phyloP scores from a whole-genome alignment of 1,140 invertebrate species.

The Asobara japonica region DNA sequence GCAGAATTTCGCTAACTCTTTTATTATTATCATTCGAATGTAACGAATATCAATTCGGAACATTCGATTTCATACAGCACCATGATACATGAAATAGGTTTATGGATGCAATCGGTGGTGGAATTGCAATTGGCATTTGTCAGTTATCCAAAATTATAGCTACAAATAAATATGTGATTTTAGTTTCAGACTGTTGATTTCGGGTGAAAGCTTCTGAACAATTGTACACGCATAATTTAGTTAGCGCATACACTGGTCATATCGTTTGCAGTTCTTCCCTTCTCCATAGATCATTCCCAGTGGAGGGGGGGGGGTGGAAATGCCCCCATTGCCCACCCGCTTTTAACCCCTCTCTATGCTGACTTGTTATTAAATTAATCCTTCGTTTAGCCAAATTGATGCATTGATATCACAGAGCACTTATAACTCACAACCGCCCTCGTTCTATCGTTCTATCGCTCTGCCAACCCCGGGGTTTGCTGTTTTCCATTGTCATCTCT shows the following conservation, averaged over 20 bases:
- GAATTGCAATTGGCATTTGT: slow-evolving; percentile 30
- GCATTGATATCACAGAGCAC: slow-evolving; percentile 67
- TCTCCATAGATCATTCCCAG: slow-evolving; percentile 57
- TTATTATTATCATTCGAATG: too few species aligned
- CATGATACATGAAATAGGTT: too few species aligned
- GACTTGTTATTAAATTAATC: slow-evolving; percentile 69
- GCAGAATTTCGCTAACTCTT: not conserved
- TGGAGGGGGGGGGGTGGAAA: not conserved
- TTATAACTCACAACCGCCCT: slow-evolving; percentile 63
- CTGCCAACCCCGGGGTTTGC: slow-evolving; percentile 15
- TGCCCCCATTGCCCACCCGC: not conserved
- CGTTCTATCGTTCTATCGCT: slow-evolving; percentile 29
- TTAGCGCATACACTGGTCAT: slow-evolving; percentile 26
- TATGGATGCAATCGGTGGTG: not conserved
- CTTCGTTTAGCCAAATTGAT: slow-evolving; percentile 69
- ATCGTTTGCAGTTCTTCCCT: slow-evolving; percentile 47
- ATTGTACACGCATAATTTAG: slow-evolving; percentile 32
- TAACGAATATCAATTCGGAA: too few species aligned
- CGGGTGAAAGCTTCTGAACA: slow-evolving; percentile 17
- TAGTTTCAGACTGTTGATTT: slow-evolving; percentile 20
- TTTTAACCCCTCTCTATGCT: slow-evolving; percentile 47
- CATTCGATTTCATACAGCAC: too few species aligned
- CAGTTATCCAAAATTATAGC: not conserved
- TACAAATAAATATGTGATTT: slow-evolving; percentile 1
- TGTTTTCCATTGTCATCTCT: slow-evolving; percentile 11